Evolutionary conservation across 2,888 invertebrate genomes (phyloP), one percentile per base, ranked within the genome.

Genomic region (Ichneumon xanthorius): DNA sequence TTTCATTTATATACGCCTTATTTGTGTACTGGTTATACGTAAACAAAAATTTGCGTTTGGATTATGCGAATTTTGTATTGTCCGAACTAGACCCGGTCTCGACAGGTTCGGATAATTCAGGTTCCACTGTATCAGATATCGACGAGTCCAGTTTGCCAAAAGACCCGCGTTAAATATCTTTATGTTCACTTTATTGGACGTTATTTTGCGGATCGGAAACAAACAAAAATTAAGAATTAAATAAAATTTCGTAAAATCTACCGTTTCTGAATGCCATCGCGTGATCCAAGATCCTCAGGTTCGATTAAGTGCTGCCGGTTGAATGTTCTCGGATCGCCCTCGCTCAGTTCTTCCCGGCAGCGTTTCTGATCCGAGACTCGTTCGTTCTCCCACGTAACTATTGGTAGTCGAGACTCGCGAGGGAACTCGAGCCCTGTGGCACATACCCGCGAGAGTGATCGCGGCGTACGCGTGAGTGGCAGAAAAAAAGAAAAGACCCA

Each of bases 211-310:
- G 11, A 3, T 9, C 40, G 9, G 11, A 40, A 11, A 40, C 2
- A 48, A 48, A 48, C 1, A 48, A 48, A 16, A 16, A 16, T 48
- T 16, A 4, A 48, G 16, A 48, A 48, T 16, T 4, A 16, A 16
- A 4, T 0, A 48, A 16, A 16, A 4, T 4, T 45, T 48, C 45
- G 16, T 48, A 48, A 2, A 4, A 16, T 48, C 45, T 48, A 0
- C 14, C 16, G 45, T n/a, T 63, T 14, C 26, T 5, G 19, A 33
- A 48, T 48, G 2, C 30, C 45, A 75, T 85, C 82, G 82, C 75
- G 75, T 82, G 85, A 82, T 82, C 30, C 78, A 55, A 85, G 82
- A 85, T 85, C 71, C 67, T 76, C 58, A 37, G 33, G 40, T 79
- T 82, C 85, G 82, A 85, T 85, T 82, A 55, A 76, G 75, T 37